These are phyloP conservation scores for Biston stratarius DNA, from an alignment of 2,888 invertebrate species.

Conservation along the genomic window DNA sequence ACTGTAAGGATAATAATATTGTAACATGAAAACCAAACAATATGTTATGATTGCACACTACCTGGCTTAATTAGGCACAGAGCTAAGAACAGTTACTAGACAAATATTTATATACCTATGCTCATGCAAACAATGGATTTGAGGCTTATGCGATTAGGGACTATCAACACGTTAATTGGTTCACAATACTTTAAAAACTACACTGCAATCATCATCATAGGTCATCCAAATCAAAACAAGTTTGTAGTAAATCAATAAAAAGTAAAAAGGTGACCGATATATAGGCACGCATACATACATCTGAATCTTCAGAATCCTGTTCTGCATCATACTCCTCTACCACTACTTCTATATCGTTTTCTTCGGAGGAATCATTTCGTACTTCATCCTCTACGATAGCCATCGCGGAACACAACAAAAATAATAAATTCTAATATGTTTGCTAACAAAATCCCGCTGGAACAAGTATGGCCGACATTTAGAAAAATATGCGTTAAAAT, in stretches of 20 bases:
- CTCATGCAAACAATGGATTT: slow-evolving; percentile 3
- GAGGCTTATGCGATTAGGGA: neutral
- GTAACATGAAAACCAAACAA: too few relatives aligned
- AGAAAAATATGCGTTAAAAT: neutral
- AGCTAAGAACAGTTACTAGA: neutral
- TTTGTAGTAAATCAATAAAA: slow-evolving; percentile 29
- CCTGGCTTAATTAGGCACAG: neutral
- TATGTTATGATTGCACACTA: neutral
- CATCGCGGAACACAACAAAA: slow-evolving; percentile 59
- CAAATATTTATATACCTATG: slow-evolving; percentile 1
- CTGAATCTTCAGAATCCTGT: slow-evolving; percentile 78
- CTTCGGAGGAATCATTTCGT: slow-evolving; percentile 79
- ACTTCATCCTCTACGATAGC: slow-evolving; percentile 82
- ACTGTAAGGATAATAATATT: too few relatives aligned
- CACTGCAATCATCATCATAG: neutral
- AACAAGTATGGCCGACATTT: slow-evolving; percentile 52
- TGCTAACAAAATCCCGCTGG: slow-evolving; percentile 65
- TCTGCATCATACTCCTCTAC: slow-evolving; percentile 78
- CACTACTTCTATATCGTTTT: slow-evolving; percentile 80
- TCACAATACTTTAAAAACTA: neutral
- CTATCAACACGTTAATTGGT: neutral
- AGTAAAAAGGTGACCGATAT: slow-evolving; percentile 32
- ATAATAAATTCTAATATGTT: slow-evolving; percentile 59
- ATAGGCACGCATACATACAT: slow-evolving; percentile 61
- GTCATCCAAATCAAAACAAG: slow-evolving; percentile 15